Percentiles rank a stretch among this genome's conserved stretches.
These are phyloP conservation scores for Dreissena polymorpha DNA, from an alignment of 1,140 invertebrate species.

Conservation along the genomic window DNA sequence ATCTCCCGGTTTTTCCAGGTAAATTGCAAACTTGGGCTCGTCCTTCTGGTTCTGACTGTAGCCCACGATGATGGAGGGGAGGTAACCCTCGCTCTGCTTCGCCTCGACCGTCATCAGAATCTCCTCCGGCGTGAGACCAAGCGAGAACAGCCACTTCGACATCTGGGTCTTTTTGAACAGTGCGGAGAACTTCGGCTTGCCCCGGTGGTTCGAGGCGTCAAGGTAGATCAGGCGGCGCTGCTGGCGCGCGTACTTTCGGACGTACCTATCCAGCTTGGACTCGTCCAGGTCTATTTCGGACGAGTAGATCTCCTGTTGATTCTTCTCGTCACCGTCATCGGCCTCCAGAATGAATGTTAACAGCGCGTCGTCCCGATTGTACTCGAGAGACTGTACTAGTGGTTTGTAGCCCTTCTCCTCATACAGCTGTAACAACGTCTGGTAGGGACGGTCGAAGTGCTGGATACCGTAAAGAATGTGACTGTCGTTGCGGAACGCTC, in stretches of 20 bases:
- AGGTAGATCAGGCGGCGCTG: slow-evolving; percentile 67
- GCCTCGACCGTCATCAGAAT: slow-evolving; percentile 51
- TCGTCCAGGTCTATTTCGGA: slow-evolving; percentile 65
- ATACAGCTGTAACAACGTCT: slow-evolving; percentile 69
- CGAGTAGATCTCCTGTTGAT: slow-evolving; percentile 62
- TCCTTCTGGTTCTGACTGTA: slow-evolving; percentile 59
- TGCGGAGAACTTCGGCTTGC: slow-evolving; percentile 70
- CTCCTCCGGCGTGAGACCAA: slow-evolving; percentile 48
- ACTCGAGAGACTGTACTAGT: slow-evolving; percentile 68
- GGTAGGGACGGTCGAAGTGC: slow-evolving; percentile 71
- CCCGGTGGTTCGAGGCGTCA: slow-evolving; percentile 67
- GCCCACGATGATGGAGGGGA: slow-evolving; percentile 63
- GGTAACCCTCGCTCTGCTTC: slow-evolving; percentile 57
- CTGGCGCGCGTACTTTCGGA: slow-evolving; percentile 56
- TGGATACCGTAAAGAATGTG: slow-evolving; percentile 71
- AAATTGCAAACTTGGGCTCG: slow-evolving; percentile 59
- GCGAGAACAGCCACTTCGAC: slow-evolving; percentile 63
- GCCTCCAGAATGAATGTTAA: slow-evolving; percentile 73
- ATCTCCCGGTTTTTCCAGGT: slow-evolving; percentile 57
- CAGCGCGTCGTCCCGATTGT: slow-evolving; percentile 63
- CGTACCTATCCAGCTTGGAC: slow-evolving; percentile 55
- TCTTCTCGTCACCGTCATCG: slow-evolving; percentile 45
- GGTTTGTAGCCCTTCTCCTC: slow-evolving; percentile 71
- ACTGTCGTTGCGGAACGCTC: slow-evolving; percentile 62
- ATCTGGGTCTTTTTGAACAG: slow-evolving; percentile 67